Base-by-base conservation (phyloP, 2,113 vertebrate species). In the Corvus hawaiiensis region DNA sequence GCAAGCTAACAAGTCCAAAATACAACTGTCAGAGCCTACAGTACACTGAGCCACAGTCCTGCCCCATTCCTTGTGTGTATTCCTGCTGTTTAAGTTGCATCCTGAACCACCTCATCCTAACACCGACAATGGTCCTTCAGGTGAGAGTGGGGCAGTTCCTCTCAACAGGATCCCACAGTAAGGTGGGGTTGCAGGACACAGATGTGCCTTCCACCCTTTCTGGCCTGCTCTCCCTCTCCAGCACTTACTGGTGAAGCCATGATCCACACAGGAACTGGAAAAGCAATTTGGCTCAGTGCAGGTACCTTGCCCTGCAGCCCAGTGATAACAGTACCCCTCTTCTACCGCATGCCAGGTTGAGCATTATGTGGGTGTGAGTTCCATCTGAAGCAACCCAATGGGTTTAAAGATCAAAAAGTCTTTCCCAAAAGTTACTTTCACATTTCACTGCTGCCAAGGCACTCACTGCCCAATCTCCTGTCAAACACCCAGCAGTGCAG, bases 41-140 rank as follows among this genome's bases (percentile, higher is more conserved):
- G 17, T 4, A 4, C 26, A 6, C 11, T 6, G 3, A 63, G 28
- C 22, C 58, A 18, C 1, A 1, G 4, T 51, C 33, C 62, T 11
- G 9, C 14, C 39, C 48, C 44, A 1, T 54, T 75, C 69, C 61
- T 4, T 1, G 32, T 11, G 9, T 35, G 18, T 8, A 2, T 11
- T 71, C 51, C 52, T 37, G 41, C 51, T 56, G 23, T 1, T 0
- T 0, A 5, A 84, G 30, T 44, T 51, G 64, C 61, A 32, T 43
- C 85, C 61, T 0, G 0, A 28, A 16, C 24, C 39, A 11, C 15
- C 46, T 54, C 13, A 26, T 16, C 52, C 3, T 3, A 51, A 62
- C 73, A 37, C 8, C 1, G 3, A 15, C 33, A 16, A 21, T 6
- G 67, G 18, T 80, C 8, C 62, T 44, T 11, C 21, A 24, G 4